Conservation (phyloP, 2,888 invertebrate genomes). For the Hymenopus coronatus region DNA sequence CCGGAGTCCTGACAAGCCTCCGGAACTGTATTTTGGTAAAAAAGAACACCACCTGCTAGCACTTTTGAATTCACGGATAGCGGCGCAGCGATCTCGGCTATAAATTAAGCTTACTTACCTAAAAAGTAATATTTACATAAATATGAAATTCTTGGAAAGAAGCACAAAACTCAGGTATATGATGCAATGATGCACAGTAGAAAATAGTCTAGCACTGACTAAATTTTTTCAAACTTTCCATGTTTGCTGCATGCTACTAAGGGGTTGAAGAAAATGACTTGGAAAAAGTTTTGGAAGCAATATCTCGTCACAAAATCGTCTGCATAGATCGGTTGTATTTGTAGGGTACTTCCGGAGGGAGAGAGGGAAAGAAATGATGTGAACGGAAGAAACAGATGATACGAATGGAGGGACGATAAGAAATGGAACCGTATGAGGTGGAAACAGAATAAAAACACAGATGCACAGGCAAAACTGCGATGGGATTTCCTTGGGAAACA, state of each 20-base stretch:
- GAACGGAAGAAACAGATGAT: background rate
- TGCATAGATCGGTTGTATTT: constrained; percentile 21
- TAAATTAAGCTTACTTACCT: too few relatives aligned
- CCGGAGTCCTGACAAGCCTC: too few relatives aligned
- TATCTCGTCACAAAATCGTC: constrained; percentile 2
- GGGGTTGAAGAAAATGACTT: background rate
- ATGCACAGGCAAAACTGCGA: background rate
- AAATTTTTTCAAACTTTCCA: background rate
- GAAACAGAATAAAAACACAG: background rate
- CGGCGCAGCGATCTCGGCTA: too few relatives aligned
- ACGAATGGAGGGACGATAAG: background rate
- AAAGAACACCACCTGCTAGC: too few relatives aligned
- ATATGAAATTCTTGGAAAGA: too few relatives aligned
- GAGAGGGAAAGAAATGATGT: background rate
- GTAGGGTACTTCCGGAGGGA: background rate
- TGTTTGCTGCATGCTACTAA: background rate
- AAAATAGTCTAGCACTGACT: too few relatives aligned
- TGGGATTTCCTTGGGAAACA: background rate
- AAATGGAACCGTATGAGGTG: background rate
- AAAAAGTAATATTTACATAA: too few relatives aligned
- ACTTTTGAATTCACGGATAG: too few relatives aligned
- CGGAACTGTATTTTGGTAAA: too few relatives aligned
- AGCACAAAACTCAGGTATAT: too few relatives aligned
- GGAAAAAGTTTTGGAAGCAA: background rate
- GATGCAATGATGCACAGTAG: too few relatives aligned